Evolutionary conservation across 1,140 invertebrate genomes (phyloP), one percentile per base, ranked within the genome.

Genomic region (Cotesia typhae): DNA sequence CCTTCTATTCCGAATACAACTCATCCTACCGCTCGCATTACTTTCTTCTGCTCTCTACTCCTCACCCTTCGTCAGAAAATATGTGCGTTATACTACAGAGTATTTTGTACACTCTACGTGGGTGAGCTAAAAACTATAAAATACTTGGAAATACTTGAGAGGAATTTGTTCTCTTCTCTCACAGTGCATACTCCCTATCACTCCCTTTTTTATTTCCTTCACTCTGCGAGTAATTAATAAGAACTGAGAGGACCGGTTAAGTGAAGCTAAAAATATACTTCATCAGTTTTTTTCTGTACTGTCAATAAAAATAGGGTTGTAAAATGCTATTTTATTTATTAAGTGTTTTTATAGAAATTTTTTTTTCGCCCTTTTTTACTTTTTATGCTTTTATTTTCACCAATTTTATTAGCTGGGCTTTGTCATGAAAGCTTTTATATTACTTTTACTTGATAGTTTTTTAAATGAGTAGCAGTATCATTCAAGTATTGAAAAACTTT

Each of bases 11-110:
- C 76, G 79, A 79, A 75, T 77, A 71, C 69, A 78, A 75, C 67
- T 76, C 81, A 81, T 77, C 78, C 75, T 82, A 78, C 80, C 81
- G 79, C 81, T 80, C 83, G 10, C 53, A 81, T 78, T 70, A 51
- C 52, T 53, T 67, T 4, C 47, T 52, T 37, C 60, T 67, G 37
- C 55, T 38, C 67, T 69, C 65, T 69, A 66, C 20, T 65, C 53
- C 28, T n/a, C 59, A 47, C 53, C 53, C 14, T 55, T 38, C 52
- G 38, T 35, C 75, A 72, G 63, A 28, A 35, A 66, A 61, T 52
- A 47, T 35, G 57, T 61, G 14, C 37, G 36, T 52, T 37, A n/a
- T 61, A 14, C 35, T 41, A 65, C 20, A 28, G 6, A 28, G 6
- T 55, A 20, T 12, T 35, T 66, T 6, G 4, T 10, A 4, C 3